Evolutionary conservation across 2,888 invertebrate genomes (phyloP), one percentile per base, ranked within the genome.

Genomic region (Platycnemis pennipes): DNA sequence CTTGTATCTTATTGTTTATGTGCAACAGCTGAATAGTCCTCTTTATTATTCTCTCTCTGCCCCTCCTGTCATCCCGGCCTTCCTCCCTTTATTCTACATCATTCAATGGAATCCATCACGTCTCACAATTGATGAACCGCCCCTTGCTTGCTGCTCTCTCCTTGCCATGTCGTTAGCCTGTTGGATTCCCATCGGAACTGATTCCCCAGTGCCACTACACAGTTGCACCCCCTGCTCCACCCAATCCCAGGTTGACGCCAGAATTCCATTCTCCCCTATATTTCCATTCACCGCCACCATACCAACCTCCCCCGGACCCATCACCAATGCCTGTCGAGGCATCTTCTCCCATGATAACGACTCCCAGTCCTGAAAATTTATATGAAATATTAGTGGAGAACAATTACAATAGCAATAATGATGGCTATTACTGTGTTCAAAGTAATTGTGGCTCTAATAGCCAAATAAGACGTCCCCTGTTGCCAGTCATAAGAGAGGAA

Each of bases 261-360:
- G 91, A 91, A 91, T 45, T 63, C 87, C 63, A 44, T 91, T n/a
- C 91, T 63, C 31, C 87, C 37, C 22, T 46, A 22, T 69, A 86
- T 53, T 94, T 96, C 96, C 96, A 97, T 97, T 97, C 96, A 95
- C 96, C 96, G 96, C 96, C 97, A 98, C 98, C 98, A 97, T 97
- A 97, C 97, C 97, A 98, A 98, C 97, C 97, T 98, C 97, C 97
- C 98, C 97, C 98, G 98, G 97, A 98, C 98, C 97, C 97, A 98
- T 96, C 98, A 97, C 97, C 97, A 98, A 96, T 89, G 95, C 53
- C 94, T 95, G 31, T 94, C 95, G 94, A 94, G 91, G 8, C 77
- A 86, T 87, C 97, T 96, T 96, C 96, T 96, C 94, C 94, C 2
- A 49, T 85, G 37, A 69, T 86, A 45, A 86, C 94, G 95, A 95